Evolutionary conservation across 92 coral and sea anemone species (phyloP), one percentile per base, ranked within the genome.

Genomic region (Zoanthus sansibaricus): DNA sequence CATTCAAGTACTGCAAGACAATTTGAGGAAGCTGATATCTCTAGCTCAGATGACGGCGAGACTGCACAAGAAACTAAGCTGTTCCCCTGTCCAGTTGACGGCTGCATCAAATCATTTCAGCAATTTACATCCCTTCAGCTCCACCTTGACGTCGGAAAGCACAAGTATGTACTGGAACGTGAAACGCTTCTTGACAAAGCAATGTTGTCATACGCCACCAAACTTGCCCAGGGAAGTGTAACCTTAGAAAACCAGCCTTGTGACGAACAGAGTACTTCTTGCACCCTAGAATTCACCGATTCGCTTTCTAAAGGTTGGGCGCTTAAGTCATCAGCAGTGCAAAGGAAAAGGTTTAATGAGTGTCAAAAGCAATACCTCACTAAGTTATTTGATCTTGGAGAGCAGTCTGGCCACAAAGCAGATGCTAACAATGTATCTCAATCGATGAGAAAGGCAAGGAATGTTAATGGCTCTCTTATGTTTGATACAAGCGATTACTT

Each of bases 91-190:
- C 90, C 91, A 49, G 93, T 83, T 54, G 90, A 93, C 66, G 93
- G 92, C 33, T 93, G 95, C 20, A 89, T 88, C n/a, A 93, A 93
- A 72, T 62, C 87, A 64, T 93, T 78, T 70, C 85, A 61, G 74
- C 61, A 87, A 75, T 85, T 86, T 86, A 87, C 93, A 67, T 92
- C 95, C 3, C 91, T 87, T 15, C 89, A 89, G 37, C 90, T 76
- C 67, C 95, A 93, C 72, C 84, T 93, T 5, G 93, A 90, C 86
- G 70, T 62, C 56, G 93, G 91, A 64, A 83, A 92, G 71, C 93
- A 92, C 88, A 68, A 92, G 87, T 72, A 54, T 46, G 91, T 86
- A 30, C 87, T 90, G 61, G 88, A 90, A 78, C 85, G 83, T 4
- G 95, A 92, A 78, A 87, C 93, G 18, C 87, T 92, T 66, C 87